Conservation (phyloP, 1,140 invertebrate genomes). For the Eriosoma lanigerum region DNA sequence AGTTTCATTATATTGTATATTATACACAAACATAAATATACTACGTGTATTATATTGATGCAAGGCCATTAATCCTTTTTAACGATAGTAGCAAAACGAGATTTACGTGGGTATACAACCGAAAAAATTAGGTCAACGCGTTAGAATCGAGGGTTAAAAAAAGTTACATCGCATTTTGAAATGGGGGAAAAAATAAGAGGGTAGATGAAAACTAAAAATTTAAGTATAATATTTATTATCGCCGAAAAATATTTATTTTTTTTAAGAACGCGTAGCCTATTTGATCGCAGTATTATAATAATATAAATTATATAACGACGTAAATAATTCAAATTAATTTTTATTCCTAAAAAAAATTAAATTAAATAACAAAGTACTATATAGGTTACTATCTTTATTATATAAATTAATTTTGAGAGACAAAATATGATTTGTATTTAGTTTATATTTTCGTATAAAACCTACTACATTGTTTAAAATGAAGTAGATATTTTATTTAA, state of each 20-base stretch:
- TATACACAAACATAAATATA: too few relatives aligned
- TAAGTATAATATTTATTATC: not conserved
- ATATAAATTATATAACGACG: not conserved
- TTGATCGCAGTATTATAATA: too few relatives aligned
- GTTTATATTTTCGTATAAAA: too few relatives aligned
- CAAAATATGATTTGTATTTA: too few relatives aligned
- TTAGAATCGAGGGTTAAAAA: not conserved
- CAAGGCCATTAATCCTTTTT: slow-evolving; percentile 30
- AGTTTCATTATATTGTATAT: not conserved
- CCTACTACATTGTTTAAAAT: too few relatives aligned
- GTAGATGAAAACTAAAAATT: too few relatives aligned
- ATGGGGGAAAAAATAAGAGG: not conserved
- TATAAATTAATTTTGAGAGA: too few relatives aligned
- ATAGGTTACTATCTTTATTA: too few relatives aligned
- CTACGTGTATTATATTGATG: not conserved
- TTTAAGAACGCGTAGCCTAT: too few relatives aligned
- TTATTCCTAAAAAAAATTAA: too few relatives aligned
- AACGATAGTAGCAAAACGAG: slow-evolving; percentile 4
- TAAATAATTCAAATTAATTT: not conserved
- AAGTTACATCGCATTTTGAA: slow-evolving; percentile 6
- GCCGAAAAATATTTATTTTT: not conserved
- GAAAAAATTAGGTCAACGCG: slow-evolving; percentile 22
- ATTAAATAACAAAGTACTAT: too few relatives aligned
- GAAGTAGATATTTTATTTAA: too few relatives aligned
- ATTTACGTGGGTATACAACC: not conserved